Base-by-base conservation (phyloP, 2,797 vertebrate species). In the Lacerta agilis region DNA sequence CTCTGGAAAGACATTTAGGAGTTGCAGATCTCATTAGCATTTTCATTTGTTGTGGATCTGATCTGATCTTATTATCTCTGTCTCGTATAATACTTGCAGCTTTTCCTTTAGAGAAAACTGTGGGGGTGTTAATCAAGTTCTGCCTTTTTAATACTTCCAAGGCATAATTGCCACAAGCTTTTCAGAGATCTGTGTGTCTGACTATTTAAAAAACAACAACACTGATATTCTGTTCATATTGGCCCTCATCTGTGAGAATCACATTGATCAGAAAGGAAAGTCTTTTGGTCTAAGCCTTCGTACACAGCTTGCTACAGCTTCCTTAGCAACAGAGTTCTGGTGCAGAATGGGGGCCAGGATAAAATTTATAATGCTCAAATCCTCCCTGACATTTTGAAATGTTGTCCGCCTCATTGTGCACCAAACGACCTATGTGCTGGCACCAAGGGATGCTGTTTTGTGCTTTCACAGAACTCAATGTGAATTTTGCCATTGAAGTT, bases 241-340 rank as follows among this genome's bases (percentile, higher is more conserved):
- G 93, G 79, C 87, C 33, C 55, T 93, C 71, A 79, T 89, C 77
- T 41, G 49, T 92, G 87, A 86, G 94, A 94, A 93, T 93, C 83
- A 83, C 58, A 86, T 66, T 80, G 90, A 92, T 88, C 82, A 92
- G 94, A 92, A 94, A 93, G 89, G 93, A 95, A 87, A 85, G 90
- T 92, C 94, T 92, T 92, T 88, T 90, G 91, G 91, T 93, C 90
- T 86, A 61, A 88, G 94, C 81, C 84, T 94, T 87, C 55, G 9
- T 45, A 85, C 89, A n/a, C 95, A 95, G 96, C 85, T 49, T 93
- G 91, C 58, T 86, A 45, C 36, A 1, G 92, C 92, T 90, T 94
- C 92, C 95, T 87, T 95, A 95, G 94, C 96, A 96, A 95, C 85
- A 0, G 93, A 94, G 78, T 92, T 93, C 93, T 94, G 86, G 92